These are phyloP conservation scores for Leptarthrus brevirostris DNA, from an alignment of 2,888 invertebrate genomes.

Conservation along the genomic window DNA sequence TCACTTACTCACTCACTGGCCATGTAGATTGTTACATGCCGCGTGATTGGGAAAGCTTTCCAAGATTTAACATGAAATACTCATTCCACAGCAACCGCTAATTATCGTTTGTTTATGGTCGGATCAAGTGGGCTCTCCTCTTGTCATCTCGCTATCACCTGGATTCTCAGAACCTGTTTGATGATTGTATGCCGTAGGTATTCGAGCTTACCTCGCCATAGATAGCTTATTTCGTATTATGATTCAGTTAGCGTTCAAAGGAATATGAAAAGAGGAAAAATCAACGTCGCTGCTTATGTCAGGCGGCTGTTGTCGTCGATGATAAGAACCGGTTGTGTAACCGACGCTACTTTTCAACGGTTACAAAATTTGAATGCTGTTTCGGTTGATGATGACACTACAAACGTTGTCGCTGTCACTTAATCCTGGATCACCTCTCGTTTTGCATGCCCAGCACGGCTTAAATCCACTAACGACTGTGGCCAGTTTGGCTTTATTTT, in stretches of 20 bases:
- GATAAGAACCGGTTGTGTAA: constrained; percentile 39
- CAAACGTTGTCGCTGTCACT: background rate
- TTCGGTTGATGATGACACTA: constrained; percentile 17
- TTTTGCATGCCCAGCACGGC: background rate
- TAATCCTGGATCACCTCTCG: background rate
- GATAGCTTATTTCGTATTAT: constrained; percentile 10
- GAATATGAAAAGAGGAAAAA: background rate
- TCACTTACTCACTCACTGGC: background rate
- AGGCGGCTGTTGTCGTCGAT: background rate
- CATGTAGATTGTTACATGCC: background rate
- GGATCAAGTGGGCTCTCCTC: constrained; percentile 9
- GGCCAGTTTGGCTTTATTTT: constrained; percentile 7
- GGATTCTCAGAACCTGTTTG: constrained; percentile 39
- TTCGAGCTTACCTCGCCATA: constrained; percentile 3
- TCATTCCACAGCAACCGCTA: constrained; percentile 9
- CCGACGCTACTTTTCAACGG: constrained; percentile 39
- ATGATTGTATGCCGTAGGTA: constrained; percentile 34
- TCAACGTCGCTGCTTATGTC: background rate
- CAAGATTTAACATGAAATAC: background rate
- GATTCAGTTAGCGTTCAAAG: constrained; percentile 35
- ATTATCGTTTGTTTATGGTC: constrained; percentile 28
- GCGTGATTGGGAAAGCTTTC: background rate
- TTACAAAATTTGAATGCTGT: constrained; percentile 27
- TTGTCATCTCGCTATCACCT: constrained; percentile 32
- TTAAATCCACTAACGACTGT: background rate